Evolutionary conservation across 2,113 vertebrate genomes (phyloP), one percentile per base, ranked within the genome.

Genomic region (Psilopogon haemacephalus): DNA sequence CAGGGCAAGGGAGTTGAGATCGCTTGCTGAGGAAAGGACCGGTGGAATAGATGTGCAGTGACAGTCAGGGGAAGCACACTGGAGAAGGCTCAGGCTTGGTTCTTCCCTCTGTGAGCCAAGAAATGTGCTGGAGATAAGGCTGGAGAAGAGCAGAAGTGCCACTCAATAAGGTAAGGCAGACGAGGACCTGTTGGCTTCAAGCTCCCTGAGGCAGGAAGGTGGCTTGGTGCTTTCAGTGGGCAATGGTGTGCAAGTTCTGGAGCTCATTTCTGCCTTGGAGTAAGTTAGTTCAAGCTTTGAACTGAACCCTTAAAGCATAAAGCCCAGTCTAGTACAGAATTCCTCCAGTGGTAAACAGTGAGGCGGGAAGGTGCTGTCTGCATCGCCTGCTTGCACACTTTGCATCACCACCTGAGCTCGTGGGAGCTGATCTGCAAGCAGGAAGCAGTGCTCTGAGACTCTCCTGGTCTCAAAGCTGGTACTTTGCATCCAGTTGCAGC

Each of bases 81-180:
- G 38, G 30, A 42, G 32, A 14, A 1, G 64, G 27, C 42, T 80
- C 56, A 48, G 28, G 6, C 23, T 75, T 64, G 37, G 33, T 55
- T 6, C 20, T 19, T 78, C 6, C 40, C 30, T 54, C n/a, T 67
- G 14, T 21, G n/a, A 58, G 59, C 10, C 27, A 15, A 50, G 46
- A 52, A 67, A 8, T 24, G 35, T n/a, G 65, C 35, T 86, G 28
- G 69, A 74, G 21, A 11, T 20, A 11, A 88, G 37, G n/a, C 80
- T 11, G 2, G 37, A 11, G 8, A 70, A 74, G 30, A 70, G 44
- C 58, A 58, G 46, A 70, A 68, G 32, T 76, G 56, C 32, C 48
- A 26, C 26, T 30, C 2, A 0, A 5, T 0, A 0, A 26, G 1
- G 19, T 55, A 23, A 30, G 11, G 35, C 52, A 48, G 42, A 23